Evolutionary conservation across 92 coral and sea anemone species (phyloP), one percentile per base, ranked within the genome.

Genomic region (Palythoa caribaeorum): DNA sequence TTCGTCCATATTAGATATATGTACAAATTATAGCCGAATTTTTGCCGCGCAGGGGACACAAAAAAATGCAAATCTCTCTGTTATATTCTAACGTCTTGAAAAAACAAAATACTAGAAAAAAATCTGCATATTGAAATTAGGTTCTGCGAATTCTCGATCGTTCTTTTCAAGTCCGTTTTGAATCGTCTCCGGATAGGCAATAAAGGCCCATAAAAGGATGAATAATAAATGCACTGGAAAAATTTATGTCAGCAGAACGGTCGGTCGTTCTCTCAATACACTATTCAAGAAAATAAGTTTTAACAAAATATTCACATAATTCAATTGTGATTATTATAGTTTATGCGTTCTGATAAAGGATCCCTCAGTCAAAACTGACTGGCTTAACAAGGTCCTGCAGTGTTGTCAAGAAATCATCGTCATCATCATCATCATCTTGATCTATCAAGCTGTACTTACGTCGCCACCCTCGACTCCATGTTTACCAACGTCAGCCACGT

Each of bases 401-500:
- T 55, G 9, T 55, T 2, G 19, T 15, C 9, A 62, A n/a, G 21
- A 6, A 17, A 44, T 44, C 5, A 4, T 44, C 1, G 5, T 17
- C 12, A 37, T 36, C 47, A 50, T 35, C 16, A 63, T 17, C 28
- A 28, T 28, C 28, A 28, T 28, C 28, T 28, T 38, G 15, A 77
- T 17, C 37, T 20, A 4, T 48, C 11, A 6, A 55, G 38, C 65
- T 35, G 17, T 21, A 92, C 96, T 94, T 86, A 94, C 96, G 79
- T 94, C 95, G 81, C 92, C 94, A 62, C 92, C 93, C 62, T 91
- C 88, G 48, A 88, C 36, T 6, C 93, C 90, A n/a, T 92, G 87
- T 74, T 91, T 94, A 11, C 94, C 87, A 21, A 92, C 83, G 85
- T 96, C 99, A 77, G 77, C 90, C 79, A 95, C 85, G 79, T 96